Evolutionary conservation across 2,888 invertebrate species (phyloP).

Genomic region (Griposia aprilina): DNA sequence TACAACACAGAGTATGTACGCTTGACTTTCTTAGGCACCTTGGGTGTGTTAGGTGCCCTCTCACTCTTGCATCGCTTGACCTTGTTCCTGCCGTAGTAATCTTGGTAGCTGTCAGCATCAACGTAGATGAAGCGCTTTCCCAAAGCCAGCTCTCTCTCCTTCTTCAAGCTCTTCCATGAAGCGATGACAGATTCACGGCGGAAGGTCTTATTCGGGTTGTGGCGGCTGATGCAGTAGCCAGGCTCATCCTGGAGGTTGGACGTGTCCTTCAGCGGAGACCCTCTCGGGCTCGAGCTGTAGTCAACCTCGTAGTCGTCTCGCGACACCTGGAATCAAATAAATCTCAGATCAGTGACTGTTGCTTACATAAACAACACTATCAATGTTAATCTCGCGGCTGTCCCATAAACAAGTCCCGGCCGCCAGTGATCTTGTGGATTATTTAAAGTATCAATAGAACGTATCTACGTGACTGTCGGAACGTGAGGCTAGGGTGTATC

Average conservation of each 20-base stretch:
- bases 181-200: constrained; percentile 88
- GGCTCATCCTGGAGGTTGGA: constrained; percentile 86
- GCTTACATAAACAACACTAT: constrained; percentile 63
- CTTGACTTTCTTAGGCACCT: constrained; percentile 85
- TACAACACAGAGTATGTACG: constrained; percentile 87
- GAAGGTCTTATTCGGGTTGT: constrained; percentile 88
- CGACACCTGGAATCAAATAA: constrained; percentile 85
- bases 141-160: constrained; percentile 87
- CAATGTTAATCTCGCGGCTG: constrained; percentile 60
- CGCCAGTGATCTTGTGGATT: constrained; percentile 75
- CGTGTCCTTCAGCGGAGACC: constrained; percentile 87
- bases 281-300: constrained; percentile 85
- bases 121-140: constrained; percentile 87
- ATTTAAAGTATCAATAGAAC: constrained; percentile 79
- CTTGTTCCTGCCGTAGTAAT: constrained; percentile 86
- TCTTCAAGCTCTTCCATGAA: constrained; percentile 88
- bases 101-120: constrained; percentile 85
- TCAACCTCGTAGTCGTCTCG: constrained; percentile 87
- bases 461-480: constrained; percentile 64
- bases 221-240: constrained; percentile 86
- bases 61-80: constrained; percentile 89
- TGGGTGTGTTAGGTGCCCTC: constrained; percentile 78
- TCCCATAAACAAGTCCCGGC: constrained; percentile 69
- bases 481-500: constrained; percentile 72
- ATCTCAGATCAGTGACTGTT: constrained; percentile 57